These are phyloP conservation scores for Chrysotoxum bicinctum DNA, from an alignment of 2,888 invertebrate species.

Conservation along the genomic window DNA sequence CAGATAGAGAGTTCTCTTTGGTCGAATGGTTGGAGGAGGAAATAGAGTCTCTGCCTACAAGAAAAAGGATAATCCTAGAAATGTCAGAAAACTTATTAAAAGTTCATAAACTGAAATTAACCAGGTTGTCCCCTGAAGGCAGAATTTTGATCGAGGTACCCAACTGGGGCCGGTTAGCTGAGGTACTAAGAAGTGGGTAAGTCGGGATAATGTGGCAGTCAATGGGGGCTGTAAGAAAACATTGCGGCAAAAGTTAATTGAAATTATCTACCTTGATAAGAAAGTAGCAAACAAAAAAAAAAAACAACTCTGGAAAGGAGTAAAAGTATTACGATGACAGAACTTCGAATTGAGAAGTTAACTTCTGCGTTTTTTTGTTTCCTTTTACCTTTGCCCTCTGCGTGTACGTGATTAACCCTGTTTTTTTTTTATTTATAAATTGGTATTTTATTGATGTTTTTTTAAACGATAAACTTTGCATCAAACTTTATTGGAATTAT, in stretches of 20 bases:
- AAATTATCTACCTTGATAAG: conserved; percentile 63
- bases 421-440: conserved; percentile 26
- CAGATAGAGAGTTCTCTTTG: background rate
- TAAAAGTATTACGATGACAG: conserved; percentile 30
- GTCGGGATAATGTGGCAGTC: conserved; percentile 2
- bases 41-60: conserved; percentile 32
- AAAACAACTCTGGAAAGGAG: conserved; percentile 16
- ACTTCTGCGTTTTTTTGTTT: conserved; percentile 62
- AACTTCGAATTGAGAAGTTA: conserved; percentile 69
- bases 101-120: conserved; percentile 73
- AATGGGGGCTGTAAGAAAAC: conserved; percentile 37
- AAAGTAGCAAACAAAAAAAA: background rate
- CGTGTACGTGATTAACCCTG: conserved; percentile 50
- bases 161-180: background rate
- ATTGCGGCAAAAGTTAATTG: conserved; percentile 71
- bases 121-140: conserved; percentile 67
- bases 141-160: conserved; percentile 52
- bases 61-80: conserved; percentile 69
- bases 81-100: conserved; percentile 73
- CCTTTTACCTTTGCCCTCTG: conserved; percentile 19
- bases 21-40: background rate
- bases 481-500: conserved; percentile 20
- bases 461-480: background rate
- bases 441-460: background rate
- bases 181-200: background rate